Base-by-base conservation (phyloP, 2,797 vertebrate species). In the Coreius guichenoti region DNA sequence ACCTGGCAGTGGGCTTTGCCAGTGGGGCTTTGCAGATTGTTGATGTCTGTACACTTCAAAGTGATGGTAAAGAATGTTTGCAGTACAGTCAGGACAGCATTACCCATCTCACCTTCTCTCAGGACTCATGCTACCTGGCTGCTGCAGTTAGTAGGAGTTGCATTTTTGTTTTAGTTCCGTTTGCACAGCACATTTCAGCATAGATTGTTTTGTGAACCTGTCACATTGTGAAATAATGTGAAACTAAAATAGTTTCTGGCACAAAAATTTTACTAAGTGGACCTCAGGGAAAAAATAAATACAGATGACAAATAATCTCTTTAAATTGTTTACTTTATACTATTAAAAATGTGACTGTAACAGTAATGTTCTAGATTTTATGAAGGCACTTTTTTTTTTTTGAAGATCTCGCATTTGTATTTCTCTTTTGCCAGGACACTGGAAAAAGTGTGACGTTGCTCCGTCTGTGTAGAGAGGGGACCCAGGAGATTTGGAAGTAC, bases 91-190 rank as follows among this genome's bases (percentile, higher is more conserved):
- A 84, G 45, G 93, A 95, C 79, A 88, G 93, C 0, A 95, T 99
- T 90, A 96, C 95, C 17, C 95, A 96, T n/a, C 92, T 98, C 23
- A 90, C 93, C 85, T 99, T 99, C 94, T 99, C 98, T 1, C 93
- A 95, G 0, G 92, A 98, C 91, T 97, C 97, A 0, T 88, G 93
- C 39, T 98, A 96, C 89, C 93, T 99, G n/a, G 98, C 98, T 0
- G 97, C 97, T 0, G 97, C 97, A 1, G 98, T 99, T 87, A 96
- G 97, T 63, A 51, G 39, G 21, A 72, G 21, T 63, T 36, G 39
- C 8, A 67, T 54, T 29, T 83, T 56, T 78, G 36, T 31, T 70
- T 58, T 68, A 33, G 45, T 21, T 67, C 17, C 16, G 7, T 67
- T 80, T 67, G 19, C 49, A 67, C 26, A 49, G 21, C 26, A 47